Percentiles rank a stretch among this genome's conserved stretches.
Conservation (phyloP, 2,113 vertebrate genomes). For the Crocuta crocuta region DNA sequence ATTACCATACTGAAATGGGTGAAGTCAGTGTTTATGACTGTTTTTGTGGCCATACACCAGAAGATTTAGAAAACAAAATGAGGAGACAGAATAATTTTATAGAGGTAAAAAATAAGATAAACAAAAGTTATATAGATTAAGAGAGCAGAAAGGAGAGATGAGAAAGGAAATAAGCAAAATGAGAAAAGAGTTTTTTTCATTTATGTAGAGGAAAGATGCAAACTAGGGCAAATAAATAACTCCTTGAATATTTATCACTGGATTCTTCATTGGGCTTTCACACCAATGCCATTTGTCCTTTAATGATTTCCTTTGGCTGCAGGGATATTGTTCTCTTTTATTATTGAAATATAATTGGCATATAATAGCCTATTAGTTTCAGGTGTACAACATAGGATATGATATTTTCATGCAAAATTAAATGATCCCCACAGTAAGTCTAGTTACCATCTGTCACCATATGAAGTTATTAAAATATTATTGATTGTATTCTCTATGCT, state of each 20-base stretch:
- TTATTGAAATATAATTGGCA: neutral
- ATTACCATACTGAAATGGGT: neutral
- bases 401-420: neutral
- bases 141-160: constrained; percentile 8
- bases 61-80: neutral
- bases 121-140: neutral
- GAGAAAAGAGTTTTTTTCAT: constrained; percentile 7
- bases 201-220: constrained; percentile 24
- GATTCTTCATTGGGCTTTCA: neutral
- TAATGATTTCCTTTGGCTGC: neutral
- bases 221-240: neutral
- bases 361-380: neutral
- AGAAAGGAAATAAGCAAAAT: neutral
- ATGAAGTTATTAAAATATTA: neutral
- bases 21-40: neutral
- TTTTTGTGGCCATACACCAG: neutral
- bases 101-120: neutral
- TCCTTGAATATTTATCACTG: constrained; percentile 23
- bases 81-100: constrained; percentile 11
- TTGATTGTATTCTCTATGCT: neutral
- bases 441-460: neutral
- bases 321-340: neutral
- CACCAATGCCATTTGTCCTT: neutral
- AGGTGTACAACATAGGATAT: neutral
- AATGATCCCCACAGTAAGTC: neutral